Conservation (phyloP, 2,888 invertebrate species). For the Eremobia ochroleuca region DNA sequence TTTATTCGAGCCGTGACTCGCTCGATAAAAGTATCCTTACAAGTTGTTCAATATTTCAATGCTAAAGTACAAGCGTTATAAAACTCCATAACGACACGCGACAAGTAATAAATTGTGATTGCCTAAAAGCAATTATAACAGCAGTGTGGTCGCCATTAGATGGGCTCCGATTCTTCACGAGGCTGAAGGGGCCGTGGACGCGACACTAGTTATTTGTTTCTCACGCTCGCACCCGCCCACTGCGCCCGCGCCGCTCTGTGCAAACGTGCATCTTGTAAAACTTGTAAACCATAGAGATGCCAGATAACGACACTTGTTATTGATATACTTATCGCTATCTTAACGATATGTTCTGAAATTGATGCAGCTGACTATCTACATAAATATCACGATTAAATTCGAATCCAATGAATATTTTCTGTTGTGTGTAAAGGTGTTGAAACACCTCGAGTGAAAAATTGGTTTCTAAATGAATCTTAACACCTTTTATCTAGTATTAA, state of each 20-base stretch:
- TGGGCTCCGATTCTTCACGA: slow-evolving; percentile 73
- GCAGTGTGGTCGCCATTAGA: slow-evolving; percentile 71
- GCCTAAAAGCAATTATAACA: slow-evolving; percentile 79
- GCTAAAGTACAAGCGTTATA: slow-evolving; percentile 52
- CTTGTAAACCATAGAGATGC: slow-evolving; percentile 66
- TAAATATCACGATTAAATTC: slow-evolving; percentile 56
- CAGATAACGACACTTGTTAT: slow-evolving; percentile 67
- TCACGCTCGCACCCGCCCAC: slow-evolving; percentile 90
- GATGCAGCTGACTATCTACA: slow-evolving; percentile 56
- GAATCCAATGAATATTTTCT: slow-evolving; percentile 42
- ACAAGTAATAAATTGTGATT: slow-evolving; percentile 78
- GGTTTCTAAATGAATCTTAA: slow-evolving; percentile 39
- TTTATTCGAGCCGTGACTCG: slow-evolving; percentile 46
- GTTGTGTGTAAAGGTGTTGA: slow-evolving; percentile 31
- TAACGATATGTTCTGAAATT: slow-evolving; percentile 63
- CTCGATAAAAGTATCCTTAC: slow-evolving; percentile 59
- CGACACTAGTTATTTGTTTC: slow-evolving; percentile 86
- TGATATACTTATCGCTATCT: slow-evolving; percentile 66
- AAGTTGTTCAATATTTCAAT: slow-evolving; percentile 61
- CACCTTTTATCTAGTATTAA: slow-evolving; percentile 59
- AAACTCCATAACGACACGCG: slow-evolving; percentile 66
- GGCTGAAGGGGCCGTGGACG: slow-evolving; percentile 78
- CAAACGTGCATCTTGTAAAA: slow-evolving; percentile 73
- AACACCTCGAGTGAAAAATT: slow-evolving; percentile 36
- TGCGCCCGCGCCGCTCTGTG: slow-evolving; percentile 72